Base-by-base conservation (phyloP, 2,113 vertebrate species). In the Aix galericulata region DNA sequence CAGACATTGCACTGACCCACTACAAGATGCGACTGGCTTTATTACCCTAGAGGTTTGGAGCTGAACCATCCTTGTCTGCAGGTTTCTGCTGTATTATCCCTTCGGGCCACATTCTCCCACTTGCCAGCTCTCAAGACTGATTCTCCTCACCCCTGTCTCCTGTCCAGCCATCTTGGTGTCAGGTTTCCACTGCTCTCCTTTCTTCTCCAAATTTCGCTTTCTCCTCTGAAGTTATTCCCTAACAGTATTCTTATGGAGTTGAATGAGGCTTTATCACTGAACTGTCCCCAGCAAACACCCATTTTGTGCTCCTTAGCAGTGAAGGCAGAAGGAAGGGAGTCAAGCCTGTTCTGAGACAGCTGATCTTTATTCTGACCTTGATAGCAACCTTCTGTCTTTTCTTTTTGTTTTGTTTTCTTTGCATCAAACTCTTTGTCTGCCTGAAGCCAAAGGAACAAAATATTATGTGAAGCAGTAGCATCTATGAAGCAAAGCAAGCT, bases 351-450 rank as follows among this genome's bases (percentile, higher is more conserved):
- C 26, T 86, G n/a, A 88, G 44, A 76, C 18, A 84, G 66, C 11
- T 75, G 62, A 86, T 92, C 44, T 81, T 81, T 72, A 66, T 84
- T 93, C 82, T 90, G 85, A 82, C 90, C 82, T 93, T 91, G 86
- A 90, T 8, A 72, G 20, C 52, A 93, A 79, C 29, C 11, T 69
- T 75, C 56, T 46, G 31, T 53, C 74, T 91, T 63, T 31, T 46
- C 17, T 74, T 91, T 80, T 83, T 53, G 55, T 89, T 78, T 42
- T 88, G 52, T 83, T 90, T 88, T 38, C 58, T 83, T 91, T 66
- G 38, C 72, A 88, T 87, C 64, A 87, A 92, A 82, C n/a, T 78
- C 42, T 69, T 71, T 46, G 48, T 66, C 75, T 42, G 81, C 78
- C 94, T 81, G 60, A 81, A 92, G 86, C 64, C 56, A 90, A 75